A percentile compares a stretch with the other conserved stretches of the same genome.
Conservation (phyloP, 2,113 vertebrate species). For the Rhinolophus sinicus region DNA sequence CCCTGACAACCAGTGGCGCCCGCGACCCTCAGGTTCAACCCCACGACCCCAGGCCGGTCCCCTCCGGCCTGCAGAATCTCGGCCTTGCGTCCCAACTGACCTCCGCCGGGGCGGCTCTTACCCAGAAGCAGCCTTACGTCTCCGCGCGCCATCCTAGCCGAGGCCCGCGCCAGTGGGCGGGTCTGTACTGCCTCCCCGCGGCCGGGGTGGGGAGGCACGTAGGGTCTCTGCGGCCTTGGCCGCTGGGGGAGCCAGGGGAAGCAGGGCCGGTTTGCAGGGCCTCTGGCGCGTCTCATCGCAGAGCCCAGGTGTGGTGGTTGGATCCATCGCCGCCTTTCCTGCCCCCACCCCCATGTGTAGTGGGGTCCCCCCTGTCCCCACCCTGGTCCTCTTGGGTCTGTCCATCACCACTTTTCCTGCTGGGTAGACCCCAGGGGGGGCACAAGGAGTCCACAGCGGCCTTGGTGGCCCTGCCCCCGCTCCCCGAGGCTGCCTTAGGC, state of each 20-base stretch:
- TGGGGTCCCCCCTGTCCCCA: not conserved
- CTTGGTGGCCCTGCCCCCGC: not conserved
- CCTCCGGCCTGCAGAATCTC: no score
- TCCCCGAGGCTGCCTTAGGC: not conserved
- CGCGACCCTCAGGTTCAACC: not conserved
- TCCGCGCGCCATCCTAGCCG: not conserved
- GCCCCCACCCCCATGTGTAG: not conserved
- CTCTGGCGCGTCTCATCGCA: accelerated
- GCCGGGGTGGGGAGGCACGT: no score
- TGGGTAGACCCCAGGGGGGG: no score
- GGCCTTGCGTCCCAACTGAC: not conserved
- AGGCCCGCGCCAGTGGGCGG: accelerated
- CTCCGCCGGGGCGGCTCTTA: not conserved
- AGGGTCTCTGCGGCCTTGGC: accelerated
- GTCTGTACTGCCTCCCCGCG: not conserved
- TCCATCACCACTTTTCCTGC: not conserved
- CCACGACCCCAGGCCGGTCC: not conserved
- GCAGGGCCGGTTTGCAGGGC: accelerated
- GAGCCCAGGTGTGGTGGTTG: not conserved
- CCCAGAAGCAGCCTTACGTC: accelerated
- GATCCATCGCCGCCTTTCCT: not conserved
- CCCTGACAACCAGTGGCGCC: not conserved
- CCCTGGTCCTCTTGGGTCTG: not conserved
- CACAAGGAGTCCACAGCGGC: not conserved
- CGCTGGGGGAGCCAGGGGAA: accelerated